Evolutionary conservation across 2,113 vertebrate genomes (phyloP).

Genomic region (Megaceryle maxima): DNA sequence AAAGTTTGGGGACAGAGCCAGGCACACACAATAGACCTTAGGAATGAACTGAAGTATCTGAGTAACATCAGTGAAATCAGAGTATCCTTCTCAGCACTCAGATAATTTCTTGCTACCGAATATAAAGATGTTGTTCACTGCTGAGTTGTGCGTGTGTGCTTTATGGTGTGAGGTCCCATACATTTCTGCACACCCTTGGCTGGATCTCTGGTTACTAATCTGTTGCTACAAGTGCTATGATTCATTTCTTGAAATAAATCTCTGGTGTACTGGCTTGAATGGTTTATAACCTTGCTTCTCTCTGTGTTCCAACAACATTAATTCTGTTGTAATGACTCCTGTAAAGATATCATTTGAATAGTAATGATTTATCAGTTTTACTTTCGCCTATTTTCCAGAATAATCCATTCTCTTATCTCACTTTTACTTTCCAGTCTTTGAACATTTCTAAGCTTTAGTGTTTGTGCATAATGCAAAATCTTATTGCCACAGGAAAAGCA

Average conservation of each 20-base stretch:
- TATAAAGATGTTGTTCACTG: neutral
- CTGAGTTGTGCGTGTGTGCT: neutral
- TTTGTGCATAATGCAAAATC: constrained; percentile 6
- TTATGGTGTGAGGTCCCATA: neutral
- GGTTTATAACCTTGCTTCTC: neutral
- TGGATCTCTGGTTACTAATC: neutral
- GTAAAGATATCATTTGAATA: constrained; percentile 54
- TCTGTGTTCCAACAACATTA: neutral
- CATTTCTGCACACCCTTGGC: neutral
- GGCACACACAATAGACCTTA: neutral
- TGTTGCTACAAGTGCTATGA: neutral
- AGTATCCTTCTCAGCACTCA: neutral
- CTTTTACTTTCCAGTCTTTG: neutral
- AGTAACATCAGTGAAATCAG: neutral
- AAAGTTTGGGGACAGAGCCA: neutral
- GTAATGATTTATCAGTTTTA: constrained; percentile 37
- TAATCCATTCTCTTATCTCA: constrained; percentile 51
- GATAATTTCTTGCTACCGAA: neutral
- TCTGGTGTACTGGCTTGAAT: neutral
- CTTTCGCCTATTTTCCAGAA: constrained; percentile 20
- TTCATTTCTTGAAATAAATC: neutral
- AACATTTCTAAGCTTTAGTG: constrained; percentile 12
- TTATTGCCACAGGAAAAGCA: neutral
- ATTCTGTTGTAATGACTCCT: constrained; percentile 61
- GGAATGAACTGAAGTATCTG: neutral